Evolutionary conservation across 2,797 vertebrate genomes (phyloP), one percentile per base, ranked within the genome.

Genomic region (Leptatherina wallacei): DNA sequence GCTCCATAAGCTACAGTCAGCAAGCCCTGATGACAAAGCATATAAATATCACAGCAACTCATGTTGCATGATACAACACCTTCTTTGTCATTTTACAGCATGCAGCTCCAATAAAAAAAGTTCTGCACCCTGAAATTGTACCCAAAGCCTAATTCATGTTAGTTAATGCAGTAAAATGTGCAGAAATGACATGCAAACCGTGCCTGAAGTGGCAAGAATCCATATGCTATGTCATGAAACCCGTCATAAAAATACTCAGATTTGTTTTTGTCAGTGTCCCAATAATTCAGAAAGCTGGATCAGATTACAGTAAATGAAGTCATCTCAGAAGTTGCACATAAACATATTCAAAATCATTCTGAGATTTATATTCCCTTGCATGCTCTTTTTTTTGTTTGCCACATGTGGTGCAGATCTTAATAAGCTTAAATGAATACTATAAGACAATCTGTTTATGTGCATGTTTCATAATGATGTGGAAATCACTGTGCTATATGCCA

Each of bases 381-480:
- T 54, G 13, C 1, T 27, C 13, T 52, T 18, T 47, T 32, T 22
- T 63, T 49, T 4, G 30, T 40, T 44, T 71, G 35, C 49, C 60
- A 56, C 32, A 40, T 9, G 63, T 40, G 54, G 24, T 36, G 20
- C 29, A 32, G 36, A 62, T 24, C 6, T 32, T 29, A 51, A 63
- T 29, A 27, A 47, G 70, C 22, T 42, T 6, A 38, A 64, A 64
- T 24, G 11, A 49, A 14, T 54, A 13, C 2, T 35, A 24, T 55
- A 44, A 27, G 32, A 63, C 51, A 55, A 51, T 52, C 33, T 69
- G 33, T 35, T 76, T 71, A 20, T 63, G n/a, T 59, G 11, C 32
- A 63, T 47, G 38, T 42, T 82, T 68, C 33, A 22, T 42, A 74
- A 76, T 56, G 66, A 61, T 12, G 20, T 55, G 18, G 29, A 75